Conservation (phyloP, 2,888 invertebrate genomes). For the Dusona sp. region DNA sequence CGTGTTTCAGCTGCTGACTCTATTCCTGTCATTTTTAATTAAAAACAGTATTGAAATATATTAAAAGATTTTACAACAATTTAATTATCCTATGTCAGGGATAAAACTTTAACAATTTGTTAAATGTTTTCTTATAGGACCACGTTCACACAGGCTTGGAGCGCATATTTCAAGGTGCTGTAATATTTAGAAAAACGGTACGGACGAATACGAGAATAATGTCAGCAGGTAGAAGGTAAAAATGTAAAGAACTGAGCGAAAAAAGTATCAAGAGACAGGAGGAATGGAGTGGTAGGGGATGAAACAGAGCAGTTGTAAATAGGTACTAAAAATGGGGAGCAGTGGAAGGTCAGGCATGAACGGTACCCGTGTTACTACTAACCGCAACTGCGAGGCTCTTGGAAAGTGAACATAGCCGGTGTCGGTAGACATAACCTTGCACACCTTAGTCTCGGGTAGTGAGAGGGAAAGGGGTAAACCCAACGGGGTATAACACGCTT, state of each 20-base stretch:
- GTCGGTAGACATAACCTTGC: conserved; percentile 45
- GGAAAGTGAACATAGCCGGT: conserved; percentile 55
- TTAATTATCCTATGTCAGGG: no score
- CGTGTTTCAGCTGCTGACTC: neutral
- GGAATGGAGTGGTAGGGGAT: conserved; percentile 46
- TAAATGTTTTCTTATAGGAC: neutral
- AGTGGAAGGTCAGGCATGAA: conserved; percentile 50
- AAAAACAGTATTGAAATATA: neutral
- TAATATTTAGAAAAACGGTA: neutral
- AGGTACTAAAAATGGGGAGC: conserved; percentile 59
- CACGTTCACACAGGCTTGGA: no score
- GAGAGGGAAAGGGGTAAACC: conserved; percentile 40
- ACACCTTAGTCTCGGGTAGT: conserved; percentile 17
- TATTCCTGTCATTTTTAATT: neutral
- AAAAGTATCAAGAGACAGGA: conserved; percentile 35
- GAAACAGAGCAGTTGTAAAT: conserved; percentile 50
- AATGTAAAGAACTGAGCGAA: conserved; percentile 40
- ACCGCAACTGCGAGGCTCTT: conserved; percentile 59
- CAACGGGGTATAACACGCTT: conserved; percentile 63
- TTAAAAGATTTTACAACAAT: neutral
- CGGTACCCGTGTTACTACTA: conserved; percentile 63
- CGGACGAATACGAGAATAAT: neutral
- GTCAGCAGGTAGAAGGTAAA: conserved; percentile 12
- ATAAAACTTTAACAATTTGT: neutral
- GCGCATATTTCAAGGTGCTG: neutral